Percentiles rank a stretch among this genome's conserved stretches.
Evolutionary conservation across 2,113 vertebrate genomes (phyloP).

Genomic region (Oxyruncus cristatus): DNA sequence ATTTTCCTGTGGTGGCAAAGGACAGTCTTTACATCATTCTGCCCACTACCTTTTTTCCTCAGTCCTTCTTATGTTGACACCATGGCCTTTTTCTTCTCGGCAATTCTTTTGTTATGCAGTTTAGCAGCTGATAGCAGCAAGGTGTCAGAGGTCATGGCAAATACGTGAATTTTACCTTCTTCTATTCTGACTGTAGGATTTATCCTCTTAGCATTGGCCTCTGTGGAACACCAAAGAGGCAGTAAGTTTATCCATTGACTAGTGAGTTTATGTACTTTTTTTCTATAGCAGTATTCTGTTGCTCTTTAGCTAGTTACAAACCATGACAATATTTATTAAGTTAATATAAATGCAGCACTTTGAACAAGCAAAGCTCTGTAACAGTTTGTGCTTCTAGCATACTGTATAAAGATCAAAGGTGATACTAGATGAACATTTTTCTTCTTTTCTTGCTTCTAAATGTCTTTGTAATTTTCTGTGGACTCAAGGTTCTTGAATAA

Average conservation of each 20-base stretch:
- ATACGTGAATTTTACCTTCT: background rate
- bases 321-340: background rate
- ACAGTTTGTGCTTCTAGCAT: background rate
- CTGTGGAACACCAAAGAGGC: background rate
- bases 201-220: background rate
- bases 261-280: background rate
- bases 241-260: background rate
- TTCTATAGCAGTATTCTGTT: background rate
- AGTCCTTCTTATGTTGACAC: background rate
- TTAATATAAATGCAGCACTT: background rate
- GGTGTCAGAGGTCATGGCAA: background rate
- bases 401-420: background rate
- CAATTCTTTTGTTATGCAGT: background rate
- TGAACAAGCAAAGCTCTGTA: background rate
- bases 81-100: background rate
- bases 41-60: background rate
- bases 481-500: background rate
- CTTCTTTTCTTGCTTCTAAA: background rate
- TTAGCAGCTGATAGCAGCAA: background rate
- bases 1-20: background rate
- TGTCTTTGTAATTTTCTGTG: background rate
- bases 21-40: slow-evolving; percentile 18
- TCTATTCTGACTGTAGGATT: background rate
- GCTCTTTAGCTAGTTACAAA: background rate
- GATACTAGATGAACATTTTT: background rate